Evolutionary conservation across 1,140 invertebrate genomes (phyloP), one percentile per base, ranked within the genome.

Genomic region (Drusus annulatus): DNA sequence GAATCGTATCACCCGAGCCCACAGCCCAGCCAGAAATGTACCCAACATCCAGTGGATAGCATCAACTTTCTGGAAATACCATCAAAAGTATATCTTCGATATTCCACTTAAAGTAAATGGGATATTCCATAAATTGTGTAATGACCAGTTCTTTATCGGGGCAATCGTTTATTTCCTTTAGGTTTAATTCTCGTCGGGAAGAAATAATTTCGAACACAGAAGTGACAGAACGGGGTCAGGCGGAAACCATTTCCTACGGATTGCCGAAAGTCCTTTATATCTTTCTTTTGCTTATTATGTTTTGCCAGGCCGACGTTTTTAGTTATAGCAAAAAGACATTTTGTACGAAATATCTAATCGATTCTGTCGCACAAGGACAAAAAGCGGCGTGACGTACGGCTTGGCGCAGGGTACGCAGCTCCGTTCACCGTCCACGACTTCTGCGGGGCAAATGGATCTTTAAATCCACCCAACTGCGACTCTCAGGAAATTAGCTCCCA

Each of bases 51-150:
- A 25, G 25, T 21, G 19, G n/a, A 28, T n/a, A 10, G 28, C 10
- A 65, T 65, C 36, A 45, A 45, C 62, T 65, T 31, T n/a, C 62
- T 25, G 28, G 21, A 65, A 31, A 65, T 65, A 65, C 23, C 28
- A 16, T 31, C 21, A 65, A 65, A 65, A 25, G 25, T 28, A 25
- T 31, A 65, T 65, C 62, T 31, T n/a, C 10, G 25, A 28, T 65
- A 25, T 28, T 65, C 25, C 62, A 65, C 62, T 65, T 65, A 65
- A 25, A 28, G 21, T 31, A n/a, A 65, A 65, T 65, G 21, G 62
- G 21, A 45, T 65, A 28, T 25, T 65, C 62, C 25, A 65, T 65
- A 65, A 65, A 65, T 65, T 65, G 62, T 65, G 25, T 28, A 65
- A 25, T 65, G 62, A 25, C 25, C 25, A 31, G n/a, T 65, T 65